phyloP scores from a whole-genome alignment of 2,888 invertebrate species.

The Tribolium freemani region DNA sequence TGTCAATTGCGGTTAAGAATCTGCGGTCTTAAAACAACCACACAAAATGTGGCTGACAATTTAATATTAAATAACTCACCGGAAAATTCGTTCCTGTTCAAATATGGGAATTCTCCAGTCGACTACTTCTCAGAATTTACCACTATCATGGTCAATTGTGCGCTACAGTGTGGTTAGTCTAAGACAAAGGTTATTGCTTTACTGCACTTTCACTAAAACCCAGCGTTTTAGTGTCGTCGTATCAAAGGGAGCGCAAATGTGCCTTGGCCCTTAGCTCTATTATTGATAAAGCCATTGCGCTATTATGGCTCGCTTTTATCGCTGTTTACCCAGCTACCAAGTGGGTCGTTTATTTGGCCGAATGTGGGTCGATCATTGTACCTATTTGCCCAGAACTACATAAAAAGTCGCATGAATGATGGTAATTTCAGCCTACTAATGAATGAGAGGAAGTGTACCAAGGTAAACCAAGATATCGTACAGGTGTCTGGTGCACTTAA shows the following conservation, averaged over 20 bases:
- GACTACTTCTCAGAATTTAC: constrained; percentile 20
- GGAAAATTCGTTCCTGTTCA: constrained; percentile 22
- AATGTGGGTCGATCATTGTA: constrained; percentile 16
- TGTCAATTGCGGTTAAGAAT: constrained; percentile 4
- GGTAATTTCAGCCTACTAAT: neutral
- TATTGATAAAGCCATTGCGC: constrained; percentile 2
- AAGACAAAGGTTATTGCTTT: constrained; percentile 1
- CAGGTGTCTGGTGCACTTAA: constrained; percentile 31
- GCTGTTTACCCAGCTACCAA: constrained; percentile 20
- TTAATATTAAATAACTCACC: constrained; percentile 22
- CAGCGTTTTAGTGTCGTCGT: neutral
- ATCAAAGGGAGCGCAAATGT: neutral
- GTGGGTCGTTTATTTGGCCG: neutral
- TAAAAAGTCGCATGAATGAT: neutral
- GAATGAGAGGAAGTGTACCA: constrained; percentile 15
- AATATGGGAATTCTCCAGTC: constrained; percentile 14
- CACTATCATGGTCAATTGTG: neutral
- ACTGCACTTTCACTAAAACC: neutral
- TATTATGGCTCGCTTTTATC: constrained; percentile 24
- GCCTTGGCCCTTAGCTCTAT: neutral
- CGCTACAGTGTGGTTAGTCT: neutral
- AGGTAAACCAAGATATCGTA: constrained; percentile 23
- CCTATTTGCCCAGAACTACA: neutral
- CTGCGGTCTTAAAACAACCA: constrained; percentile 1
- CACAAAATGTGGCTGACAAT: constrained; percentile 20